phyloP scores from a whole-genome alignment of 1,140 invertebrate genomes.

The Nixonia krombeini region DNA sequence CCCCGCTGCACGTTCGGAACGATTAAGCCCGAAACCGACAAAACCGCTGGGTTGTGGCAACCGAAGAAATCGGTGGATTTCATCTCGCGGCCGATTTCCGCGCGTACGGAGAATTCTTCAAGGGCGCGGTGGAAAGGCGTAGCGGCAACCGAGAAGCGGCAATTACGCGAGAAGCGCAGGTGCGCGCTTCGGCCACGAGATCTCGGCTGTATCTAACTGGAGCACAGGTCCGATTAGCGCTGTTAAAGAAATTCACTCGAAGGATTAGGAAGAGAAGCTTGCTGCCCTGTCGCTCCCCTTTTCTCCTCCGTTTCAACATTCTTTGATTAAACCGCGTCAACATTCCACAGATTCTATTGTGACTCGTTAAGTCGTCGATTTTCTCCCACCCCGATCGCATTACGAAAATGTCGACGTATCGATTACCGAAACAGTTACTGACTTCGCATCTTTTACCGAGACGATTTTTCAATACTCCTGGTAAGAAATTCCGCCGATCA shows the following conservation, averaged over 20 bases:
- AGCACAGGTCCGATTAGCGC: slow-evolving; percentile 59
- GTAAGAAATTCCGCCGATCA: no score
- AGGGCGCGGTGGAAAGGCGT: slow-evolving; percentile 21
- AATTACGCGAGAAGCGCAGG: slow-evolving; percentile 48
- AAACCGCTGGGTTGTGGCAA: neutral
- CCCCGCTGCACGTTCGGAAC: neutral
- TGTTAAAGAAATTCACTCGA: slow-evolving; percentile 40
- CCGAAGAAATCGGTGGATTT: neutral
- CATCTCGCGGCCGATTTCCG: no score
- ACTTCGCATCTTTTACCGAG: no score
- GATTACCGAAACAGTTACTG: no score
- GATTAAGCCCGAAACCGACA: neutral
- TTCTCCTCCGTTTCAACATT: no score
- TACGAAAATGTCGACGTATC: no score
- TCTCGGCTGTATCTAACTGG: slow-evolving; percentile 52
- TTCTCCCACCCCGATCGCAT: no score
- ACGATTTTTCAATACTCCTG: no score
- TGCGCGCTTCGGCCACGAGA: slow-evolving; percentile 5
- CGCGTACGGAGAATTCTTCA: neutral
- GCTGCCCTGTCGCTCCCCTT: slow-evolving; percentile 1
- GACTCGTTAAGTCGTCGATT: no score
- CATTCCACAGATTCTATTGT: no score
- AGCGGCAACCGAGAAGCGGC: slow-evolving; percentile 32
- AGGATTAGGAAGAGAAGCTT: slow-evolving; percentile 10
- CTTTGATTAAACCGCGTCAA: no score